Base-by-base conservation (phyloP, 2,888 invertebrate genomes). In the Pilophorus perplexus region DNA sequence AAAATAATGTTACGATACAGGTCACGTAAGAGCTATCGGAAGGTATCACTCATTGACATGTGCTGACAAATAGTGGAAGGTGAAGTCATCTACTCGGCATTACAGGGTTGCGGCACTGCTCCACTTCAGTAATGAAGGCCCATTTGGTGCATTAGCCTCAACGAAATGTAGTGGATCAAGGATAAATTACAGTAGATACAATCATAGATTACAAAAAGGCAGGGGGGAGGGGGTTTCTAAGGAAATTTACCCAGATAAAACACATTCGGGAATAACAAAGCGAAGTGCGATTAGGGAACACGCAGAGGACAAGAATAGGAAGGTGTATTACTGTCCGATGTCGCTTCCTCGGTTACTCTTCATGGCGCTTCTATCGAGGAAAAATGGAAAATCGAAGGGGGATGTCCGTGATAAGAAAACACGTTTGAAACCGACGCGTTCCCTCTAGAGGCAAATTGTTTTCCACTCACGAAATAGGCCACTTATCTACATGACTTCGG, bases 221-320 rank as follows among this genome's bases (percentile, higher is more conserved):
- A n/a, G n/a, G n/a, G n/a, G n/a, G n/a, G 37, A 14, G 37, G 37
- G 27, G 33, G 64, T 67, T 67, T 50, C 67, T 67, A 67, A 67
- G 67, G 67, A 67, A 67, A 64, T 55, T 40, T 48, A 64, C 67
- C 67, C 64, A 57, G 64, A 64, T 67, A 67, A 67, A 64, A 64
- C 67, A 57, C 64, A 67, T 64, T 67, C 48, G 27, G 27, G 27
- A 27, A 64, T 67, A 67, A 67, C 64, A 67, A 55, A 55, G 38
- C 55, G 64, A 28, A 57, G 37, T 25, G 64, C 67, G 46, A 64
- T 57, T 67, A 67, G 64, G 50, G 14, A 4, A 40, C 67, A 67
- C 67, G 67, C 67, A n/a, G 18, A 67, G 37, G 55, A 55, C 55
- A 38, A 55, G 55, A 55, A 55, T 38, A 42, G 44, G 20, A 46